Percentiles rank a stretch among this genome's conserved stretches.
phyloP scores from a whole-genome alignment of 1,140 invertebrate species.

The Aplysia californica region DNA sequence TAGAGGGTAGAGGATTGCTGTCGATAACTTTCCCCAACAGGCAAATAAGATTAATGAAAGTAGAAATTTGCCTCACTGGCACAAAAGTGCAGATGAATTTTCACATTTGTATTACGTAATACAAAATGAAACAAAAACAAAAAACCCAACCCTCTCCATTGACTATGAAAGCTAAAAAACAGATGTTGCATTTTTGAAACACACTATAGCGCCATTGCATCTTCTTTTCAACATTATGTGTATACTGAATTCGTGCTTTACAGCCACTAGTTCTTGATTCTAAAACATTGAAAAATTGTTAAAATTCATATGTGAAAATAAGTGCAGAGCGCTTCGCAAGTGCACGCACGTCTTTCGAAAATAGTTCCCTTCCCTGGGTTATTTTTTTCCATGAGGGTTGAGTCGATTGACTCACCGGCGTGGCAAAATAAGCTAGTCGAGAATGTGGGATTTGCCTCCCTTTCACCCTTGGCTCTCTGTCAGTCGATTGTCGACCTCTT shows the following conservation, averaged over 20 bases:
- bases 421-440: slow-evolving; percentile 21
- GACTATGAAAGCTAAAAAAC: no score
- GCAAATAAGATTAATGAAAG: no score
- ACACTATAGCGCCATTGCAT: no score
- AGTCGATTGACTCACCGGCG: slow-evolving; percentile 31
- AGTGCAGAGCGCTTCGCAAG: not conserved
- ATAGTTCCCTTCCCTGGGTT: not conserved
- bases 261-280: not conserved
- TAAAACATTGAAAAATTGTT: not conserved
- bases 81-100: no score
- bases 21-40: no score
- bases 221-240: not conserved
- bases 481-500: slow-evolving; percentile 29
- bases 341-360: no score
- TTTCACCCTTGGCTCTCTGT: slow-evolving; percentile 26
- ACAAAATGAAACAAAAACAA: no score
- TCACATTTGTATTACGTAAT: no score
- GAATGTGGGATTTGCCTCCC: slow-evolving; percentile 28
- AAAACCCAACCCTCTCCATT: no score
- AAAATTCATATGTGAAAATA: not conserved
- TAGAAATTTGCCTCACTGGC: no score
- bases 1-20: no score
- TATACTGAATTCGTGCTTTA: not conserved
- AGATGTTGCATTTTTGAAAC: no score
- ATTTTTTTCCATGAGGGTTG: slow-evolving; percentile 13